Percentiles rank a stretch among this genome's conserved stretches.
phyloP scores from a whole-genome alignment of 1,140 invertebrate species.

The Elymnias hypermnestra region DNA sequence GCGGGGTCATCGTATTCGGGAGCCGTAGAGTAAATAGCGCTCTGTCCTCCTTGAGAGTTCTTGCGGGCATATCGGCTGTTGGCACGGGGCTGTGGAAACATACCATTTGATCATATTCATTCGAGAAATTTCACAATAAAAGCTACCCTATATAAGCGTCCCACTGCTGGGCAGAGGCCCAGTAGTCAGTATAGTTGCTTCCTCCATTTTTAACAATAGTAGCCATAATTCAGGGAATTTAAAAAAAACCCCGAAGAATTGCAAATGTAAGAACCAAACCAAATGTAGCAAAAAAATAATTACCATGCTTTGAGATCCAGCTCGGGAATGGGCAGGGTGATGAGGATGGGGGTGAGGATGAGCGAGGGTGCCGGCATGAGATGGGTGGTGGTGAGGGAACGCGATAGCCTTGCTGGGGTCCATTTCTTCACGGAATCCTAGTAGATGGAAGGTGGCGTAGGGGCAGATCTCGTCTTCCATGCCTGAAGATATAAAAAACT shows the following conservation, averaged over 20 bases:
- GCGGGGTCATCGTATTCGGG: slow-evolving; percentile 94
- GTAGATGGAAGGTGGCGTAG: slow-evolving; percentile 94
- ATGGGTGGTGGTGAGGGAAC: slow-evolving; percentile 86
- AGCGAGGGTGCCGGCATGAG: slow-evolving; percentile 86
- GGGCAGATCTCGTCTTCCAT: slow-evolving; percentile 97
- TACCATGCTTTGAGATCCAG: slow-evolving; percentile 91
- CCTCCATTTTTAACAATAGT: no score
- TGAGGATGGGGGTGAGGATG: slow-evolving; percentile 84
- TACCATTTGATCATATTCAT: neutral
- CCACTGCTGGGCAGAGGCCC: no score
- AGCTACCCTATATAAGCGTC: no score
- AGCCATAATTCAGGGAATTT: no score
- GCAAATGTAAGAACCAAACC: no score
- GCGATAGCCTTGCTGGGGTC: slow-evolving; percentile 93
- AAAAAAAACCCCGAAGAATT: no score
- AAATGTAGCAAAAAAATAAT: no score
- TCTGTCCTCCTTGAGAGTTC: slow-evolving; percentile 80
- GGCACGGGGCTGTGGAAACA: slow-evolving; percentile 33
- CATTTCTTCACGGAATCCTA: slow-evolving; percentile 96
- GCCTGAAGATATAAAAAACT: slow-evolving; percentile 74
- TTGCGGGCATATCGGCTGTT: slow-evolving; percentile 84
- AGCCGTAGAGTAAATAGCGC: slow-evolving; percentile 83
- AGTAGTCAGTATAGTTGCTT: no score
- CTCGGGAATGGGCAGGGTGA: slow-evolving; percentile 86
- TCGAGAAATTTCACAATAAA: no score